A percentile compares a stretch with the other conserved stretches of the same genome.
These are phyloP conservation scores for Brachyhypopomus occidentalis DNA, from an alignment of 2,113 vertebrate genomes.

Conservation along the genomic window DNA sequence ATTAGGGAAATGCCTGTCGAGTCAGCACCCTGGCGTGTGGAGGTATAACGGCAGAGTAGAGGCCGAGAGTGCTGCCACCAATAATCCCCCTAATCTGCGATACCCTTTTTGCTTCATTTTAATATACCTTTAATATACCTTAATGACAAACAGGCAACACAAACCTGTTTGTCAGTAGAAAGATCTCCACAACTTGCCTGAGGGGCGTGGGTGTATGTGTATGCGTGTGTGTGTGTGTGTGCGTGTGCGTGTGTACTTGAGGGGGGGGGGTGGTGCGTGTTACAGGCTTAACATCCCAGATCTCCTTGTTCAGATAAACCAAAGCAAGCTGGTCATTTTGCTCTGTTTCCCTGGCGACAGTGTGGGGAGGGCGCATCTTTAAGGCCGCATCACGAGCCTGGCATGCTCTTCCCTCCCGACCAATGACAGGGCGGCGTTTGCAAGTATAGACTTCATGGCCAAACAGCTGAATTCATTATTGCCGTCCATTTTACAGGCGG, in stretches of 20 bases:
- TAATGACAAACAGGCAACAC: no score
- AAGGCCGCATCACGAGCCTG: constrained; percentile 19
- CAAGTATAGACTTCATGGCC: constrained; percentile 37
- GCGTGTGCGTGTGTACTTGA: no score
- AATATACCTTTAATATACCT: constrained; percentile 19
- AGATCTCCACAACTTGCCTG: constrained; percentile 19
- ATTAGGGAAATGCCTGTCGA: constrained; percentile 47
- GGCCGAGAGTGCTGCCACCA: constrained; percentile 46
- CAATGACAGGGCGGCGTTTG: constrained; percentile 30
- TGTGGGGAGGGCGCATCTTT: constrained; percentile 1
- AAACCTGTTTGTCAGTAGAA: constrained; percentile 4
- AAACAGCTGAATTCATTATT: constrained; percentile 18
- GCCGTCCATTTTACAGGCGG: constrained; percentile 5
- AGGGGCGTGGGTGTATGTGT: no score
- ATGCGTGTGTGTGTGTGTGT: no score
- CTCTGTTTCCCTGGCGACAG: no score
- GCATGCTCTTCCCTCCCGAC: constrained; percentile 13
- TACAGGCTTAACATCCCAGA: not conserved
- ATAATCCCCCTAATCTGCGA: constrained; percentile 63
- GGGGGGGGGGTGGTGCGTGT: not conserved
- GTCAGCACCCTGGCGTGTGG: constrained; percentile 35
- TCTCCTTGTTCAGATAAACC: constrained; percentile 14
- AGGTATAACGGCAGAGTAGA: constrained; percentile 38
- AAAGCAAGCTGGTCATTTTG: no score
- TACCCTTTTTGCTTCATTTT: constrained; percentile 37